phyloP scores from a whole-genome alignment of 2,888 invertebrate species.

The Panzeria rudis region DNA sequence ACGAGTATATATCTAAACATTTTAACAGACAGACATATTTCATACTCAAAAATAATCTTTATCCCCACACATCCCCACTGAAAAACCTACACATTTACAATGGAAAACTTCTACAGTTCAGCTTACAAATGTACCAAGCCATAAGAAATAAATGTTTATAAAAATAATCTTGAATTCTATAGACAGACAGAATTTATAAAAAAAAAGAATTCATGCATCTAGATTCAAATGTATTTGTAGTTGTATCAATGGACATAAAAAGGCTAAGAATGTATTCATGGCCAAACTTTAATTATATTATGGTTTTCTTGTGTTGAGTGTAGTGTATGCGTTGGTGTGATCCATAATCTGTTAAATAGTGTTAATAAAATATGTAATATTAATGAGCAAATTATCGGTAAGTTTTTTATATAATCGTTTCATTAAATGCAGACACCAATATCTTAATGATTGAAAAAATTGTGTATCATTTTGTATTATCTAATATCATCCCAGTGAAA shows the following conservation, averaged over 20 bases:
- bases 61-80: slow-evolving; percentile 42
- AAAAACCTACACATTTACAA: background rate
- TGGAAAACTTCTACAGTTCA: slow-evolving; percentile 11
- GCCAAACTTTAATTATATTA: slow-evolving; percentile 48
- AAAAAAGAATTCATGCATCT: slow-evolving; percentile 5
- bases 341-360: slow-evolving; percentile 61
- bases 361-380: slow-evolving; percentile 35
- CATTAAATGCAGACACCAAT: too few species aligned
- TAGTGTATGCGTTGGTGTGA: slow-evolving; percentile 80
- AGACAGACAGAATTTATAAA: slow-evolving; percentile 34
- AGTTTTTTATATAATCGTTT: background rate
- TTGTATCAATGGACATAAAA: background rate
- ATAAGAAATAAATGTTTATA: slow-evolving; percentile 35
- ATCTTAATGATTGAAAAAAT: too few species aligned
- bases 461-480: too few species aligned
- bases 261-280: slow-evolving; percentile 38
- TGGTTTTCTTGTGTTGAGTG: slow-evolving; percentile 17
- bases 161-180: slow-evolving; percentile 63
- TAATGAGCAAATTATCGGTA: slow-evolving; percentile 17
- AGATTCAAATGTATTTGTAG: slow-evolving; percentile 1
- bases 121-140: slow-evolving; percentile 39
- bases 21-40: slow-evolving; percentile 33
- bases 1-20: slow-evolving; percentile 73
- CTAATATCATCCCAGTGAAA: too few species aligned
- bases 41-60: slow-evolving; percentile 13